Conservation (phyloP, 2,888 invertebrate genomes). For the Ectemnius lituratus region DNA sequence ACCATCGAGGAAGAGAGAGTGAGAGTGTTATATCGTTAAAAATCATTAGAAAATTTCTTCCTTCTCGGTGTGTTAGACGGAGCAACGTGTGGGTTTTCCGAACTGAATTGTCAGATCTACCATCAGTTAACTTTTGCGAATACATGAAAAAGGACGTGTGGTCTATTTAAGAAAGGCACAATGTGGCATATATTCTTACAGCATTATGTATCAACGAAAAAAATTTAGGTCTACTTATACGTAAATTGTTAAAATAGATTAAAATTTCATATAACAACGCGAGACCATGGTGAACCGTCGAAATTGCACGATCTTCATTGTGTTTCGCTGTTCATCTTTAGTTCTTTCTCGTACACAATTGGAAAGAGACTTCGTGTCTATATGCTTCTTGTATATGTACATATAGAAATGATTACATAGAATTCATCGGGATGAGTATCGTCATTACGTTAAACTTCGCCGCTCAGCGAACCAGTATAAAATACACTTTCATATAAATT, state of each 20-base stretch:
- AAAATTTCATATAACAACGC: conserved; percentile 41
- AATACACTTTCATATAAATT: too few species aligned
- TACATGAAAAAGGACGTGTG: conserved; percentile 32
- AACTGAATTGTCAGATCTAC: conserved; percentile 10
- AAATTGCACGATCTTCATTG: conserved; percentile 15
- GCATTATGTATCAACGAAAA: conserved; percentile 32
- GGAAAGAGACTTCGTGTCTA: conserved; percentile 41
- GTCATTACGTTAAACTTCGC: too few species aligned
- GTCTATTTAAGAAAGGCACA: conserved; percentile 57
- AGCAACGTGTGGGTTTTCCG: too few species aligned
- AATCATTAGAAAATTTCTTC: too few species aligned
- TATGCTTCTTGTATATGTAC: conserved; percentile 26
- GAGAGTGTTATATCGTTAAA: too few species aligned
- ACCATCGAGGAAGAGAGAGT: conserved; percentile 10
- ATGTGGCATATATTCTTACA: conserved; percentile 49
- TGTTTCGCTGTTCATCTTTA: too few species aligned
- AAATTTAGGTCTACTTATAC: conserved; percentile 42
- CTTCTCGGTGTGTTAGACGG: too few species aligned
- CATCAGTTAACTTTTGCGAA: conserved; percentile 30
- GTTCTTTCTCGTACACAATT: conserved; percentile 39
- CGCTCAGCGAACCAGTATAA: too few species aligned
- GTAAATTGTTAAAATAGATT: conserved; percentile 28
- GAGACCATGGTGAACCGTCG: conserved; percentile 26
- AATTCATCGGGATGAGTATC: too few species aligned
- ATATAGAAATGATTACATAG: conserved; percentile 12